phyloP scores from a whole-genome alignment of 2,888 invertebrate genomes.

The Eupeodes latifasciatus region DNA sequence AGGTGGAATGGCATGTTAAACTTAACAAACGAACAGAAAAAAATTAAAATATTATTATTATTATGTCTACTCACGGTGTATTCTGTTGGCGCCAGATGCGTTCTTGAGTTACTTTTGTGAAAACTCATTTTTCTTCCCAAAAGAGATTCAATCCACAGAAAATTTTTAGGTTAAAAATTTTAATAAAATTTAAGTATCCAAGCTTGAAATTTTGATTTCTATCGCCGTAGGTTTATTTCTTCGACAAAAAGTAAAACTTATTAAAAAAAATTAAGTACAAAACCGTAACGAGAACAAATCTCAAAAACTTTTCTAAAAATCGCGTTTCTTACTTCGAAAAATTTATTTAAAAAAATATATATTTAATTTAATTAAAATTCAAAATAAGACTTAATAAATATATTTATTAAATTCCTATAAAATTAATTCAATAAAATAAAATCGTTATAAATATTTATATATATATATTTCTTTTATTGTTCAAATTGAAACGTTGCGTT shows the following conservation, averaged over 20 bases:
- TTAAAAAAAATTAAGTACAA: conserved; percentile 41
- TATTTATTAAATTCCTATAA: conserved; percentile 10
- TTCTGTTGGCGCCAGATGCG: conserved; percentile 82
- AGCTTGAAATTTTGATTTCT: conserved; percentile 18
- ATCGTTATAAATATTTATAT: conserved; percentile 19
- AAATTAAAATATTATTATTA: background rate
- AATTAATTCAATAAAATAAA: conserved; percentile 31
- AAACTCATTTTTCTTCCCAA: conserved; percentile 81
- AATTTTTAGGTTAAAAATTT: background rate
- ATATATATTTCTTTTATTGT: conserved; percentile 17
- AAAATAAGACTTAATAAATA: background rate
- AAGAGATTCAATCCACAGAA: conserved; percentile 61
- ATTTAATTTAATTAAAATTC: background rate
- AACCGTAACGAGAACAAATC: conserved; percentile 10
- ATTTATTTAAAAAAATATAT: background rate
- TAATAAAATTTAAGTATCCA: conserved; percentile 49
- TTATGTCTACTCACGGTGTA: conserved; percentile 82
- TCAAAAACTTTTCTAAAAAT: conserved; percentile 22
- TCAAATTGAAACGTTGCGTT: conserved; percentile 21
- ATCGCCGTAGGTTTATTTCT: background rate
- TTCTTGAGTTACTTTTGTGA: conserved; percentile 83
- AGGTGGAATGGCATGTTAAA: background rate
- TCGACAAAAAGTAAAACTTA: background rate
- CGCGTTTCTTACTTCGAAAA: conserved; percentile 5
- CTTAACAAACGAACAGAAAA: background rate